phyloP scores from a whole-genome alignment of 2,888 invertebrate species.

The Tenthredo amoena region DNA sequence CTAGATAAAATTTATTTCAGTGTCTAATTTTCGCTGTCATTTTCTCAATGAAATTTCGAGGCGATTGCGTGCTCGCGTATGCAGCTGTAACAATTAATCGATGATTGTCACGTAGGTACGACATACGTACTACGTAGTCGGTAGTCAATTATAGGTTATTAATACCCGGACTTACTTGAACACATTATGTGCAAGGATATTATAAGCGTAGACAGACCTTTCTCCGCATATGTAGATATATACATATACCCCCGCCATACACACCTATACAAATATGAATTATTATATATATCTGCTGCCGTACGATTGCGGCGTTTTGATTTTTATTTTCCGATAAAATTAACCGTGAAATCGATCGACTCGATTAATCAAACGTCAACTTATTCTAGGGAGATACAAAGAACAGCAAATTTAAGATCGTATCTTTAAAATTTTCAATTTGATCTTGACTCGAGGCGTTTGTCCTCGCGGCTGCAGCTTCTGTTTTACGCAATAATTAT shows the following conservation, averaged over 20 bases:
- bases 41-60: constrained; percentile 49
- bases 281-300: not conserved
- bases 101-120: constrained; percentile 3
- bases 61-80: constrained; percentile 14
- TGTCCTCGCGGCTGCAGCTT: not conserved
- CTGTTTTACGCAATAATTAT: constrained; percentile 12
- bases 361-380: too few species aligned
- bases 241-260: not conserved
- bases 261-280: not conserved
- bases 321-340: too few species aligned
- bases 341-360: too few species aligned
- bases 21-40: constrained; percentile 5
- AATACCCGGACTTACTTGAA: constrained; percentile 41
- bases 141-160: constrained; percentile 45
- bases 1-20: not conserved
- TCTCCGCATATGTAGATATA: not conserved
- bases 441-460: constrained; percentile 9
- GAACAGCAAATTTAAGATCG: too few species aligned
- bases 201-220: not conserved
- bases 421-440: not conserved
- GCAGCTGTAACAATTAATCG: constrained; percentile 40
- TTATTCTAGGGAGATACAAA: too few species aligned
- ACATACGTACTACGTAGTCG: not conserved
- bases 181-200: not conserved
- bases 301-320: too few species aligned